These are phyloP conservation scores for Geodia barretti DNA, from an alignment of 37 sponge, comb jelly and placozoan species.

Conservation along the genomic window DNA sequence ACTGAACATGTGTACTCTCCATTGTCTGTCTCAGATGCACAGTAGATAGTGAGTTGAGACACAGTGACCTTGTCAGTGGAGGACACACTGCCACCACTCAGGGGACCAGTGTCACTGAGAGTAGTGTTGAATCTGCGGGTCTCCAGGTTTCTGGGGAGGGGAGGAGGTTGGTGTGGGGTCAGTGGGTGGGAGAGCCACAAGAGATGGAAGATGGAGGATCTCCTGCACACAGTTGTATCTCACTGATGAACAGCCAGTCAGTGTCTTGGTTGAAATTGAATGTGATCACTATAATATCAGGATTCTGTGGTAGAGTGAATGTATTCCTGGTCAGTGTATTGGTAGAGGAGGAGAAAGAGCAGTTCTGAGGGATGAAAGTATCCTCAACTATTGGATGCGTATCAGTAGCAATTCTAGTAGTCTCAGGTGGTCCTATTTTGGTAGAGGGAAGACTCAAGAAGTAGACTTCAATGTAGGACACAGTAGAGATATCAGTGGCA, in stretches of 20 bases:
- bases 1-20: slow-evolving; percentile 30
- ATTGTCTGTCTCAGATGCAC: background rate
- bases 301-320: background rate
- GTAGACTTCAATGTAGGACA: background rate
- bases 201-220: background rate
- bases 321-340: slow-evolving; percentile 7
- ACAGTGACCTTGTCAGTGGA: background rate
- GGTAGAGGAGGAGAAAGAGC: background rate
- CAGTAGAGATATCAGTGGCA: background rate
- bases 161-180: background rate
- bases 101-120: background rate
- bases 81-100: background rate
- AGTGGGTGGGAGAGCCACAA: background rate
- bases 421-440: background rate
- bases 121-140: slow-evolving; percentile 16
- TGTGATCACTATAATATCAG: background rate
- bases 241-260: slow-evolving; percentile 47
- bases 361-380: background rate
- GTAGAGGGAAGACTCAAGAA: background rate
- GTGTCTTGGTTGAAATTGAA: background rate
- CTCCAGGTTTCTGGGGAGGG: background rate
- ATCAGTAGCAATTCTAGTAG: background rate
- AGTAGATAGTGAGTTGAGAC: slow-evolving; percentile 2
- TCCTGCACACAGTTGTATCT: slow-evolving; percentile 27
- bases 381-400: background rate